phyloP scores from a whole-genome alignment of 2,113 vertebrate species.

The Sorex fumeus region DNA sequence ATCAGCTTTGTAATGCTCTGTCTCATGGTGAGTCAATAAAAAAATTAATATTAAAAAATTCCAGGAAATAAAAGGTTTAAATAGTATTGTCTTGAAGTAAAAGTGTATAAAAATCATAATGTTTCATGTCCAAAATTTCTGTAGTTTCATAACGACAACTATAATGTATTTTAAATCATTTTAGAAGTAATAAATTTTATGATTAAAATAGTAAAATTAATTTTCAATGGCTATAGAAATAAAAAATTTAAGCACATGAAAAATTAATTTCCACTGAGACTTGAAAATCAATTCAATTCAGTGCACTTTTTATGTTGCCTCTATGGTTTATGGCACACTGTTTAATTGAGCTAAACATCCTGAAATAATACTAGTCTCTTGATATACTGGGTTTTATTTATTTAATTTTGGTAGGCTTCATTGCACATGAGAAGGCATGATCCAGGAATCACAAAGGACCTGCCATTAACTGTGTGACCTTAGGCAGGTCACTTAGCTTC shows the following conservation, averaged over 20 bases:
- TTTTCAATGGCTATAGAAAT: constrained; percentile 40
- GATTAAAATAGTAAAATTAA: constrained; percentile 47
- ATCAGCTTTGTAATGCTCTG: too few relatives aligned
- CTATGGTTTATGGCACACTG: background rate
- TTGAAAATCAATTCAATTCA: constrained; percentile 65
- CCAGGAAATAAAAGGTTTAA: background rate
- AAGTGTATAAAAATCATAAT: background rate
- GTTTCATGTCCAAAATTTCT: constrained; percentile 21
- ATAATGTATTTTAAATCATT: background rate
- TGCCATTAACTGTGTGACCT: constrained; percentile 27
- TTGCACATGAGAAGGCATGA: background rate
- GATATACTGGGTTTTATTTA: constrained; percentile 39
- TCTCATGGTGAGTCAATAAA: too few relatives aligned
- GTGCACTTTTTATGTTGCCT: background rate
- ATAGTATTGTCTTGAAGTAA: background rate
- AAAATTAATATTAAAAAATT: too few relatives aligned
- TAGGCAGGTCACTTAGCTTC: constrained; percentile 48
- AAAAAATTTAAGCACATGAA: constrained; percentile 55
- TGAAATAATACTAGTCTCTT: background rate
- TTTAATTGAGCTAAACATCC: background rate
- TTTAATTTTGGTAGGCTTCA: constrained; percentile 43
- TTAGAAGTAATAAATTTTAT: constrained; percentile 44
- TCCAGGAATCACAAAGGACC: constrained; percentile 43
- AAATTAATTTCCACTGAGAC: constrained; percentile 52
- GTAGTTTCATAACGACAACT: constrained; percentile 32